Conservation (phyloP, 2,888 invertebrate genomes). For the Tipula vernalis region DNA sequence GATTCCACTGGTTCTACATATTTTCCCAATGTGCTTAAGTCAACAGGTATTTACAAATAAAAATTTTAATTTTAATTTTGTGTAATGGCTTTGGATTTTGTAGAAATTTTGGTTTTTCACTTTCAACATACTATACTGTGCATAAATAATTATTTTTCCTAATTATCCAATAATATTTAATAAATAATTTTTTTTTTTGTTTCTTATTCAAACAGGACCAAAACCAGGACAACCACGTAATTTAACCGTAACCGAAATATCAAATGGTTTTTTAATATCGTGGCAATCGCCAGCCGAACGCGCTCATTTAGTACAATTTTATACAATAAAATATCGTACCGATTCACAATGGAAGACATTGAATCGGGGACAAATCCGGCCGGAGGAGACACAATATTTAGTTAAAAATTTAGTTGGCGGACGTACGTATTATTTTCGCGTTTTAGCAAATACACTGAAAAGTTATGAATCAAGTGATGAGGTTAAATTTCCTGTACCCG, state of each 20-base stretch:
- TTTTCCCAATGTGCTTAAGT: slow-evolving; percentile 55
- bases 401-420: slow-evolving; percentile 87
- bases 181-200: background rate
- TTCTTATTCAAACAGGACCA: slow-evolving; percentile 51
- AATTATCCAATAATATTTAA: too few species aligned
- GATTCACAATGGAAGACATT: slow-evolving; percentile 82
- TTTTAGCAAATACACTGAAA: slow-evolving; percentile 75
- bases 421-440: slow-evolving; percentile 83
- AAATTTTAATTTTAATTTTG: slow-evolving; percentile 18
- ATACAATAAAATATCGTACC: slow-evolving; percentile 83
- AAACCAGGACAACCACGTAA: slow-evolving; percentile 85
- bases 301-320: slow-evolving; percentile 71
- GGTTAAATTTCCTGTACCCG: slow-evolving; percentile 79
- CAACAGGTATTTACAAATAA: slow-evolving; percentile 46
- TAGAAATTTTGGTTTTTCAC: background rate
- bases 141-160: background rate
- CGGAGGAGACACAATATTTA: slow-evolving; percentile 83
- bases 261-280: slow-evolving; percentile 80
- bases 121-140: background rate
- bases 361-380: slow-evolving; percentile 76
- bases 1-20: slow-evolving; percentile 59
- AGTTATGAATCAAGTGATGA: slow-evolving; percentile 80
- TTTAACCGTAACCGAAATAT: slow-evolving; percentile 77
- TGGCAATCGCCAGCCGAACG: slow-evolving; percentile 80
- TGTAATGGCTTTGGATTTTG: background rate